Percentiles rank a stretch among this genome's conserved stretches.
phyloP scores from a whole-genome alignment of 2,888 invertebrate genomes.

The Eutolmus rufibarbis region DNA sequence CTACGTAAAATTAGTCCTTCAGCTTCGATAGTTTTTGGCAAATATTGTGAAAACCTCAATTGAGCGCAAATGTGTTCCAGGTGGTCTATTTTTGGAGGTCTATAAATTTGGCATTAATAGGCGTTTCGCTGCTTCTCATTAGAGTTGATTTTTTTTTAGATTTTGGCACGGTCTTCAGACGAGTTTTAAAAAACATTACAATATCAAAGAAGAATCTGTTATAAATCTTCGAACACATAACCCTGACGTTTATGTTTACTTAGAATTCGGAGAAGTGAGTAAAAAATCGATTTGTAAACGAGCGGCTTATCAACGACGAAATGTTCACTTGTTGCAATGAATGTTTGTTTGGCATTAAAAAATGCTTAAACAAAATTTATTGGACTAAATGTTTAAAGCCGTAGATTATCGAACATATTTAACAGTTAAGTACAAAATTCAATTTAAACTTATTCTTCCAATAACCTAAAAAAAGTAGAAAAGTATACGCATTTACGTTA shows the following conservation, averaged over 20 bases:
- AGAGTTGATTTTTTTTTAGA: not conserved
- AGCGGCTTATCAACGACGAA: not conserved
- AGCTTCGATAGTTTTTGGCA: not conserved
- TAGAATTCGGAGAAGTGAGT: not conserved
- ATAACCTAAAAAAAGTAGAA: no score
- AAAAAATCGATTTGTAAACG: not conserved
- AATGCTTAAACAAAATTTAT: not conserved
- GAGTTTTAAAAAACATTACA: not conserved
- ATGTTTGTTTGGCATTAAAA: not conserved
- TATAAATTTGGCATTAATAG: not conserved
- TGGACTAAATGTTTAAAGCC: not conserved
- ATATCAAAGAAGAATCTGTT: not conserved
- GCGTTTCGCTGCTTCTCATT: not conserved
- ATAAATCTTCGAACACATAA: not conserved
- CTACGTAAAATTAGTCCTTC: slow-evolving; percentile 5
- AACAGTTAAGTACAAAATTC: no score
- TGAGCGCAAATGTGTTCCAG: not conserved
- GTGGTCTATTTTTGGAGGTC: not conserved
- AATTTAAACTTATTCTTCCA: no score
- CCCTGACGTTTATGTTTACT: not conserved
- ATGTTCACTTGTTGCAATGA: not conserved
- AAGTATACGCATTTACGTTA: no score
- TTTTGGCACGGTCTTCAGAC: not conserved
- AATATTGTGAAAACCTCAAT: not conserved
- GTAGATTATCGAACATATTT: not conserved